Evolutionary conservation across 2,888 invertebrate species (phyloP).

Genomic region (Ctenicera cuprea): DNA sequence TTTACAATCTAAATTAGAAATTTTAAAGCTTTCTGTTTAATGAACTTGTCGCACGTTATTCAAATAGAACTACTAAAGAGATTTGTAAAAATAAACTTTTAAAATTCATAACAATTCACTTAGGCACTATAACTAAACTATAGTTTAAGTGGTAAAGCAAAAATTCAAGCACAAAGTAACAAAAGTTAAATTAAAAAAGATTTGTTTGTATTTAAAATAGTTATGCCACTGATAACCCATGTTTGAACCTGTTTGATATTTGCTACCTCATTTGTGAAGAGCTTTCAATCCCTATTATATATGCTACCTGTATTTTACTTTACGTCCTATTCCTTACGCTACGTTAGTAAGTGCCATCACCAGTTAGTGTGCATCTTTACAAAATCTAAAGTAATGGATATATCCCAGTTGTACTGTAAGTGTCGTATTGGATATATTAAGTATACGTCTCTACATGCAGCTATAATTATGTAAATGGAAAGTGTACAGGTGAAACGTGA

Average conservation of each 20-base stretch:
- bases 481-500: slow-evolving; percentile 53
- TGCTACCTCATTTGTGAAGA: slow-evolving; percentile 72
- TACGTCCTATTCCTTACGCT: slow-evolving; percentile 70
- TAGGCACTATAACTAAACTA: slow-evolving; percentile 53
- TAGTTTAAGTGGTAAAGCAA: slow-evolving; percentile 32
- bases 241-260: slow-evolving; percentile 68
- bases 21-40: slow-evolving; percentile 48
- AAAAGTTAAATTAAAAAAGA: neutral
- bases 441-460: slow-evolving; percentile 49
- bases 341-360: slow-evolving; percentile 73
- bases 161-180: slow-evolving; percentile 37
- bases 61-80: slow-evolving; percentile 42
- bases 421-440: slow-evolving; percentile 64
- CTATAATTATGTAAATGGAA: slow-evolving; percentile 46
- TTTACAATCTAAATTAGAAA: slow-evolving; percentile 42
- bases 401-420: slow-evolving; percentile 70
- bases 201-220: neutral
- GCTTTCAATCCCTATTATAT: slow-evolving; percentile 57
- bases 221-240: slow-evolving; percentile 68
- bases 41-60: slow-evolving; percentile 37
- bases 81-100: slow-evolving; percentile 53
- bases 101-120: slow-evolving; percentile 52
- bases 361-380: slow-evolving; percentile 72
- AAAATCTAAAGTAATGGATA: slow-evolving; percentile 68
- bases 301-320: slow-evolving; percentile 51